Evolutionary conservation across 2,113 vertebrate genomes (phyloP).

Genomic region (Callaeas wilsoni): DNA sequence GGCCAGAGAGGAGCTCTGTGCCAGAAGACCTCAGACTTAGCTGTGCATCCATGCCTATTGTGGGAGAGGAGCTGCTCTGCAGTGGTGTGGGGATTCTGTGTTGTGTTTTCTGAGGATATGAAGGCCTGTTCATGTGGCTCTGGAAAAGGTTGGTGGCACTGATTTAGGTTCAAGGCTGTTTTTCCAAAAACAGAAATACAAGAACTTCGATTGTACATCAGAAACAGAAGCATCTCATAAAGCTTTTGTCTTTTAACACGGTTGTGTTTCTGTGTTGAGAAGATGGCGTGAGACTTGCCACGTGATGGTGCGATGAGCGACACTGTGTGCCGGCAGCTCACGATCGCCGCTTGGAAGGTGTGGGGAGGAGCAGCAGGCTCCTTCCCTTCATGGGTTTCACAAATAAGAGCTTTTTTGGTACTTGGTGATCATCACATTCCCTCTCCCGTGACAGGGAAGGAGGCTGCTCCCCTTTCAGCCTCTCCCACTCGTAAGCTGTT

Average conservation of each 20-base stretch:
- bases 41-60: rapidly evolving
- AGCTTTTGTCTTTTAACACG: background rate
- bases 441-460: conserved; percentile 26
- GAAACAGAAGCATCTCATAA: background rate
- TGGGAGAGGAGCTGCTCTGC: background rate
- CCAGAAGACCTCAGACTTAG: background rate
- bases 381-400: conserved; percentile 8
- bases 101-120: background rate
- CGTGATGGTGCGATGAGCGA: background rate
- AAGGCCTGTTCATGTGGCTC: background rate
- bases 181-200: background rate
- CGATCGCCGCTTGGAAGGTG: background rate
- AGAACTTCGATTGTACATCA: background rate
- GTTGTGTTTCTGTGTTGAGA: background rate
- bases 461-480: conserved; percentile 51
- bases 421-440: conserved; percentile 31
- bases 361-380: background rate
- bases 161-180: background rate
- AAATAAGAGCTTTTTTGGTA: conserved; percentile 38
- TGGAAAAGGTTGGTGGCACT: background rate
- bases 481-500: conserved; percentile 42
- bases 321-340: background rate
- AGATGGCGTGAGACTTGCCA: background rate
- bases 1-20: background rate
- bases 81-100: background rate